Evolutionary conservation across 2,113 vertebrate species (phyloP).

Genomic region (Etheostoma cragini): DNA sequence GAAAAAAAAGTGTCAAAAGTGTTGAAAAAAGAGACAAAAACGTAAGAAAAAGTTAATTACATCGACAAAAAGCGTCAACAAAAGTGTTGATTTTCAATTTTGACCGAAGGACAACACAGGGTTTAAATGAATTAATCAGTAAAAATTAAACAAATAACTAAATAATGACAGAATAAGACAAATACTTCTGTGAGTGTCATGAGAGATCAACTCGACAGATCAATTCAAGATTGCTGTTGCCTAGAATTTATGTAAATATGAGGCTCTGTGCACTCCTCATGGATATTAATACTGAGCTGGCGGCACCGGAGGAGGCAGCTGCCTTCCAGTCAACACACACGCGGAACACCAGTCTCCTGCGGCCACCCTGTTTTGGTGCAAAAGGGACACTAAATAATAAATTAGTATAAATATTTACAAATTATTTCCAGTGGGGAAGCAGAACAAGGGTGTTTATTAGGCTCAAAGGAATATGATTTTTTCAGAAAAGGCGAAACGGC

Average conservation of each 20-base stretch:
- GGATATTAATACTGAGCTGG: conserved; percentile 37
- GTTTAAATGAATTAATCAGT: no score
- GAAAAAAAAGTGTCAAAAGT: no score
- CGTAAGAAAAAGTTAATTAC: no score
- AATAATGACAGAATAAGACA: no score
- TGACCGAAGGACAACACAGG: no score
- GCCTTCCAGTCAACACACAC: conserved; percentile 42
- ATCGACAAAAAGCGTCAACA: no score
- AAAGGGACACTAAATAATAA: conserved; percentile 61
- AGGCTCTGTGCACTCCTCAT: conserved; percentile 34
- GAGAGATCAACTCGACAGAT: conserved; percentile 35
- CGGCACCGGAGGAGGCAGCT: conserved; percentile 35
- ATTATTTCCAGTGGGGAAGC: conserved; percentile 30
- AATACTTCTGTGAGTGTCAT: neutral
- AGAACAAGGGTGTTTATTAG: conserved; percentile 13
- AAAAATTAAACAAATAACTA: no score
- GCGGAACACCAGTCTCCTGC: conserved; percentile 36
- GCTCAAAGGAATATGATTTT: conserved; percentile 4
- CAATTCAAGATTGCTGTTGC: conserved; percentile 38
- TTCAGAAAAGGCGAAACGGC: neutral
- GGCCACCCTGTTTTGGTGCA: conserved; percentile 29
- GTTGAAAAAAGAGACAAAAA: no score
- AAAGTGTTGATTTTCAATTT: no score
- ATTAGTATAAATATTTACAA: conserved; percentile 69
- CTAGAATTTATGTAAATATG: conserved; percentile 54